Base-by-base conservation (phyloP, 2,113 vertebrate genomes). In the Anser brachyrhynchus region DNA sequence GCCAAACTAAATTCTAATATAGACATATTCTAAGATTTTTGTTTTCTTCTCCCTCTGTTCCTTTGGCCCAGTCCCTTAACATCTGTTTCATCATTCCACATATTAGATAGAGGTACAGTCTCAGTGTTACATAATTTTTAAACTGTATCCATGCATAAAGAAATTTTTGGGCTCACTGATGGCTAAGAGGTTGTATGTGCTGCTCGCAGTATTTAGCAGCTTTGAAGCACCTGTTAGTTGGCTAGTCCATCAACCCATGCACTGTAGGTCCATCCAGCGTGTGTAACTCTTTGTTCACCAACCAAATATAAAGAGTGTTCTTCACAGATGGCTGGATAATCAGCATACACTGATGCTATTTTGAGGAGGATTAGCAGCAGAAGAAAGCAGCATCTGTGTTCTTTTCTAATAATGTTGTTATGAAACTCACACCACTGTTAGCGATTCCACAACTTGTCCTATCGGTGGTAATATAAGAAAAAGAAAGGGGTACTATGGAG, bases 21-120 rank as follows among this genome's bases (percentile, higher is more conserved):
- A 74, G n/a, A 64, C 8, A 37, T 74, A 66, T 49, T 17, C 55
- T 77, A 64, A 59, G 19, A 28, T 55, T 92, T 76, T 92, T 88
- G 8, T 31, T 74, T 90, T 80, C 35, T 94, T 84, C 29, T 85
- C 37, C 14, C 39, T 83, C 54, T 54, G 11, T 70, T 88, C 41
- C 35, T 89, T 73, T 86, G 37, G 16, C 10, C 25, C 28, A 37
- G 13, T 90, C 51, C n/a, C 84, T 74, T 88, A 89, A 71, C 39
- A 89, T 77, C 62, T 94, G 79, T 88, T 92, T 88, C 41, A 67
- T 54, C 16, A 70, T 77, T 95, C 54, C 8, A 44, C 6, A 8
- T 58, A 62, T 28, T 37, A 73, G 19, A 14, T 3, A 51, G 10
- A 70, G 23, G 35, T 88, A 66, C 13, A 70, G 3, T 28, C 15